These are phyloP conservation scores for Caranx melampygus DNA, from an alignment of 2,113 vertebrate genomes.

Conservation along the genomic window DNA sequence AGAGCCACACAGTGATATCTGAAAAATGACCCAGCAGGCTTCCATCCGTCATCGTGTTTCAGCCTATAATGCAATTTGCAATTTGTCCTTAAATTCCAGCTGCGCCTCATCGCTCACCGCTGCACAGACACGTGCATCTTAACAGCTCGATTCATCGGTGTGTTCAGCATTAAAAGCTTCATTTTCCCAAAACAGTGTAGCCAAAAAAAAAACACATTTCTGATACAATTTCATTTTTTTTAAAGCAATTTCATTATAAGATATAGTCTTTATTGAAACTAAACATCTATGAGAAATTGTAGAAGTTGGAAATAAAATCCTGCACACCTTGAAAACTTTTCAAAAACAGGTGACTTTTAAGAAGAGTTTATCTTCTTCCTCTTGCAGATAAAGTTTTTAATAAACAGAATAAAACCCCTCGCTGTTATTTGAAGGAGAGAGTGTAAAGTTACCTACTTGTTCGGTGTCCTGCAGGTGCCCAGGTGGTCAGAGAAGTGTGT, in stretches of 20 bases:
- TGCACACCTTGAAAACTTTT: not conserved
- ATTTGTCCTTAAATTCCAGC: conserved; percentile 58
- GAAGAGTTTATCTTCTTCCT: not conserved
- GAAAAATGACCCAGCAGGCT: conserved; percentile 24
- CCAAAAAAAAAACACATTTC: not conserved
- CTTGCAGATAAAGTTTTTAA: not conserved
- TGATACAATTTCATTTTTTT: not conserved
- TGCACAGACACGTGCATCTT: conserved; percentile 7
- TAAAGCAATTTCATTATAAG: not conserved
- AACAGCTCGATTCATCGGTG: not conserved
- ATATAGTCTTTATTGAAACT: too few species aligned
- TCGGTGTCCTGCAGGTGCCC: conserved; percentile 12
- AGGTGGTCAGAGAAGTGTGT: conserved; percentile 48
- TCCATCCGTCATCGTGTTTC: conserved; percentile 40
- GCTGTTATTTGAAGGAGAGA: not conserved
- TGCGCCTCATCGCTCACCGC: conserved; percentile 34
- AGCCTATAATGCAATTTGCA: conserved; percentile 50
- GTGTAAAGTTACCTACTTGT: conserved; percentile 48
- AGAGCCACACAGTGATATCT: not conserved
- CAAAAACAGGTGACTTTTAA: not conserved
- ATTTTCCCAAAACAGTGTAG: not conserved
- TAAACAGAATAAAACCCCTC: not conserved
- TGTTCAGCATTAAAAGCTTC: not conserved
- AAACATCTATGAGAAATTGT: not conserved
- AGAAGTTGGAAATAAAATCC: not conserved